These are phyloP conservation scores for Hippopotamus amphibius DNA, from an alignment of 2,113 vertebrate genomes.

Conservation along the genomic window DNA sequence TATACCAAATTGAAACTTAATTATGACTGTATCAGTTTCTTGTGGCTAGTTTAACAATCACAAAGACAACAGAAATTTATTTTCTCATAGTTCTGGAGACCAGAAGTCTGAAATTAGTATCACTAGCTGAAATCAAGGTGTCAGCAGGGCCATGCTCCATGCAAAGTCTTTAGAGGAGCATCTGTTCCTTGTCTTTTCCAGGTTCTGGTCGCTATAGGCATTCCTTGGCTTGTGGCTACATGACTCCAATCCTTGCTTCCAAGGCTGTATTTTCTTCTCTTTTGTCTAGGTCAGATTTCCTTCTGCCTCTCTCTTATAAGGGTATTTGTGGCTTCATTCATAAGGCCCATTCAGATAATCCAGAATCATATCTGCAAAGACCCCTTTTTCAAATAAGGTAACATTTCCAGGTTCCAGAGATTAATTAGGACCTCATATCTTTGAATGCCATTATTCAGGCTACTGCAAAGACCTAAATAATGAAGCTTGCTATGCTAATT, in stretches of 20 bases:
- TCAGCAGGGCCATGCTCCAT: not conserved
- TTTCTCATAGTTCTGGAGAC: not conserved
- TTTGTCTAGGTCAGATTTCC: not conserved
- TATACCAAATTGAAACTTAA: not conserved
- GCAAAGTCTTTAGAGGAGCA: not conserved
- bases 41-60: not conserved
- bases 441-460: not conserved
- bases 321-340: not conserved
- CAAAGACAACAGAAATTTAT: not conserved
- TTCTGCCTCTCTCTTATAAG: not conserved
- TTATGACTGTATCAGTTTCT: not conserved
- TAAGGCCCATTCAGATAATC: not conserved
- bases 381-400: not conserved
- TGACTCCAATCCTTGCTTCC: not conserved
- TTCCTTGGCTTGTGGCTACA: not conserved
- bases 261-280: not conserved
- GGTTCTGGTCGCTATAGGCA: too few species aligned
- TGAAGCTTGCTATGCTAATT: not conserved
- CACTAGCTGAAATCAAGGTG: not conserved
- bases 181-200: not conserved
- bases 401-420: not conserved
- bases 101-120: not conserved
- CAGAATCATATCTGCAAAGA: not conserved
- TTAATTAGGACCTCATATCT: not conserved
- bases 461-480: not conserved